Percentiles rank a stretch among this genome's conserved stretches.
phyloP scores from a whole-genome alignment of 2,113 vertebrate genomes.

The Eolophus roseicapilla region DNA sequence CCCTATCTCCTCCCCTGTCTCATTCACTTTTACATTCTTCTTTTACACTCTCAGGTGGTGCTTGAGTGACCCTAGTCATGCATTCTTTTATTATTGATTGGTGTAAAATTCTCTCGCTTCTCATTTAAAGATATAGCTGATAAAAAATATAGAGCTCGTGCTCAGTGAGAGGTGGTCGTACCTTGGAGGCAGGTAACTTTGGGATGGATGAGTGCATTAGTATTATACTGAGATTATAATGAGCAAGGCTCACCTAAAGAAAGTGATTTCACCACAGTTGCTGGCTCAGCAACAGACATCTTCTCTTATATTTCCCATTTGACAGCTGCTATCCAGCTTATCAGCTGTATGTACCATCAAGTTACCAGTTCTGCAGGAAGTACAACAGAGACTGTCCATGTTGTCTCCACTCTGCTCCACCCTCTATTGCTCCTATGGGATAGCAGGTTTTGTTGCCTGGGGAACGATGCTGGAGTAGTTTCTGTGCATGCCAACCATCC shows the following conservation, averaged over 20 bases:
- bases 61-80: neutral
- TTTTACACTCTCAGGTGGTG: neutral
- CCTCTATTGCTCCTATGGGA: neutral
- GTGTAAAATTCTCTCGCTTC: neutral
- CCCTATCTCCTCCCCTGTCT: neutral
- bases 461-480: neutral
- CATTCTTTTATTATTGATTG: neutral
- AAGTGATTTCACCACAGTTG: neutral
- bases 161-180: neutral
- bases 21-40: neutral
- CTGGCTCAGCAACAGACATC: neutral
- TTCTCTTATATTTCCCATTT: neutral
- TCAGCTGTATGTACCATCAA: neutral
- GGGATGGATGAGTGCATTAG: neutral
- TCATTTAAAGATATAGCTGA: neutral
- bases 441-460: neutral
- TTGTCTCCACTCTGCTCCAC: neutral
- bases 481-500: neutral
- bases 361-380: neutral
- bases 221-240: neutral
- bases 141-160: neutral
- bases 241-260: neutral
- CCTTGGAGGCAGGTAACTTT: neutral
- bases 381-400: neutral
- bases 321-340: neutral